Evolutionary conservation across 2,113 vertebrate species (phyloP), one percentile per base, ranked within the genome.

Genomic region (Aythya baeri): DNA sequence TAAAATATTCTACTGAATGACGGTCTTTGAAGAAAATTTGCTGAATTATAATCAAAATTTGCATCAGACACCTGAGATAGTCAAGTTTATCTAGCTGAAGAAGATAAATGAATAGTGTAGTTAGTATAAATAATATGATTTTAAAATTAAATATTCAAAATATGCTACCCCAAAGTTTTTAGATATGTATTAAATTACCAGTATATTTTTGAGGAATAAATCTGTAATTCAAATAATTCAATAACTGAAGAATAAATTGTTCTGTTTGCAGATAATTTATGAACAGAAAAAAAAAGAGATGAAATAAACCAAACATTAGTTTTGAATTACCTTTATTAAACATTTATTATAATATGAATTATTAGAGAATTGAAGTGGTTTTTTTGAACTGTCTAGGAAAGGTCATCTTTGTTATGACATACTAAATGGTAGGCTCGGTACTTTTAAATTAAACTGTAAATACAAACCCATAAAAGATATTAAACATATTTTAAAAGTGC

Each of bases 211-310:
- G 17, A 94, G 38, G 17, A 94, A 79, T 89, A 88, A 88, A 94
- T 83, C 63, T 95, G 85, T 91, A 83, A 94, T 94, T 87, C 67
- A 94, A 86, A 94, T 95, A 88, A 68, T 95, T 73, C 44, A 90
- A 76, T 91, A 91, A 91, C 46, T 70, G 54, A 83, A 88, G 58
- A 95, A 94, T 82, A 94, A 58, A 80, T 38, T 83, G 55, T 34
- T 89, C 50, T 77, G 8, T 70, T 93, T 73, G n/a, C 59, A 67
- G 85, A 54, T 52, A 86, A 93, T 77, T 96, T 96, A 73, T 80
- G 71, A 97, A 74, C 20, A 91, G 55, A 88, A 93, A 80, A 71
- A 71, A 36, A 73, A 91, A 55, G 41, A 85, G 71, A 79, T 65
- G 4, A 88, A 85, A 63, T 67, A 93, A 86, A 91, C 78, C 11